phyloP scores from a whole-genome alignment of 2,888 invertebrate genomes.

The Idaea straminata region DNA sequence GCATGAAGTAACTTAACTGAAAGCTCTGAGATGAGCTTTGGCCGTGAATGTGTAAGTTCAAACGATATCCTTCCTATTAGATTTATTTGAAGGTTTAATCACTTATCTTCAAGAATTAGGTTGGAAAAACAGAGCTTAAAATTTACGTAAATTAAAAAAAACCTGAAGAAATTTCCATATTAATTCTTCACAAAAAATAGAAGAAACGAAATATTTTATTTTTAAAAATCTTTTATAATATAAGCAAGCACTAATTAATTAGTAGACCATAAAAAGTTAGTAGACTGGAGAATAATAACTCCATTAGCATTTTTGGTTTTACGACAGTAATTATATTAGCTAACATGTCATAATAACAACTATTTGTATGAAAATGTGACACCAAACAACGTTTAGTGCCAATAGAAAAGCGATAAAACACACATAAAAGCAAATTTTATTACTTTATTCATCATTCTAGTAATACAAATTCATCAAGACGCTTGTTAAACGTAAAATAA shows the following conservation, averaged over 20 bases:
- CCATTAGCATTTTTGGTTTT: conserved; percentile 44
- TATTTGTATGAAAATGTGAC: conserved; percentile 47
- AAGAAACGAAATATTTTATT: background rate
- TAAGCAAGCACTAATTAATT: background rate
- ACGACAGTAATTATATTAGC: conserved; percentile 51
- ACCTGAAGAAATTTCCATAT: background rate
- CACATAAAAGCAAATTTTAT: conserved; percentile 74
- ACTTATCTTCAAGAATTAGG: background rate
- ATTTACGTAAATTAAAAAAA: too few relatives aligned
- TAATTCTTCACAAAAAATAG: background rate
- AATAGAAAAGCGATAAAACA: conserved; percentile 71
- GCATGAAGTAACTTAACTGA: background rate
- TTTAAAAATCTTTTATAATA: background rate
- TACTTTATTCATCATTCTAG: conserved; percentile 75
- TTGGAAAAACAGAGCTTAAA: too few relatives aligned
- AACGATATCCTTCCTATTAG: background rate
- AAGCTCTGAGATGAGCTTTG: background rate
- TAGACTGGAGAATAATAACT: conserved; percentile 40
- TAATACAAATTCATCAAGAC: conserved; percentile 79
- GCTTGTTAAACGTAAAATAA: conserved; percentile 80
- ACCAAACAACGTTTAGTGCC: conserved; percentile 57
- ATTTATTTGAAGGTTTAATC: background rate
- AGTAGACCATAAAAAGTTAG: conserved; percentile 1
- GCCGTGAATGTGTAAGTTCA: background rate
- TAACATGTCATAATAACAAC: conserved; percentile 37